Base-by-base conservation (phyloP, 2,888 invertebrate genomes). In the Agonopterix subpropinquella region DNA sequence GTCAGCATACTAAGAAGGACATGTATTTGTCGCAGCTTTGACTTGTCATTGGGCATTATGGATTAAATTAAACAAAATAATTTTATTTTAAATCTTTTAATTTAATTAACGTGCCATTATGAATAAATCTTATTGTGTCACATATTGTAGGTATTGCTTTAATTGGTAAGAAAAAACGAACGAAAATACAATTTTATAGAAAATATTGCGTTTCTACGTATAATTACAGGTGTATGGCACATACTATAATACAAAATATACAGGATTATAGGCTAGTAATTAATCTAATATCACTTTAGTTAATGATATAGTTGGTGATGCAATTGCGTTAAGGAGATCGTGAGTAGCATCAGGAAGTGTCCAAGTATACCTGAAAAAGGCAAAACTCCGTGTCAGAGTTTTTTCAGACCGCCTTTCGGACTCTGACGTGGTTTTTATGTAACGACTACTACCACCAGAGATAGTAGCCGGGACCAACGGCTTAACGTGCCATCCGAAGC, bases 161-260 rank as follows among this genome's bases (percentile, higher is more conserved):
- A 71, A 71, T 71, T 73, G 64, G 64, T 73, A 76, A 13, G 68
- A 64, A 72, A 70, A 79, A 66, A 67, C 75, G 69, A 75, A 47
- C 11, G 43, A 49, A 49, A 45, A 43, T 53, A 54, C 52, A 41
- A 36, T 47, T 57, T 77, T 74, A 75, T 83, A 82, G 80, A 86
- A 83, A 86, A 86, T 77, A 77, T 80, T 80, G 80, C 82, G 68
- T 68, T 65, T 70, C 86, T 86, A 86, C 82, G 62, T 77, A 61
- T 64, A 77, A 83, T 80, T 85, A 84, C 80, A 79, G 63, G 78
- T 81, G 80, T 82, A 82, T 77, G 84, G 85, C 86, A 84, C 87
- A 81, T 73, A 73, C 79, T 87, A 86, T 83, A 59, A 73, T 87
- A 88, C 86, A 88, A 87, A 85, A 86, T 88, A 79, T 88, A 87